Conservation (phyloP, 1,140 invertebrate species). For the Monomorium pharaonis region DNA sequence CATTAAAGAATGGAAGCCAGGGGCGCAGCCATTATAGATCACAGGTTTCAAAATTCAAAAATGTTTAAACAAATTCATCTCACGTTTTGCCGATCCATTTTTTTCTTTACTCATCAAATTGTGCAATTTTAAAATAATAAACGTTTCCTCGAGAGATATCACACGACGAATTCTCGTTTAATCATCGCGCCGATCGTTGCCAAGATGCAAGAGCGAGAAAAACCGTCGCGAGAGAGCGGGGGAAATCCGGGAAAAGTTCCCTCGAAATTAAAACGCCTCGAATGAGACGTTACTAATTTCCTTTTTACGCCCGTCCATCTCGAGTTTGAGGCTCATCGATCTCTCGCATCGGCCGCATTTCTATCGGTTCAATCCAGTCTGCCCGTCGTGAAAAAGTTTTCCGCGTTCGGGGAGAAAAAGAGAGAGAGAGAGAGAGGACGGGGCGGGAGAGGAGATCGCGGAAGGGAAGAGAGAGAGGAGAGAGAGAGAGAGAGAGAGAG, state of each 20-base stretch:
- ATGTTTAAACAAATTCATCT: background rate
- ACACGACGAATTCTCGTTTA: background rate
- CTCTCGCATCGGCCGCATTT: slow-evolving; percentile 23
- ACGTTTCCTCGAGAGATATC: background rate
- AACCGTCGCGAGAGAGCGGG: background rate
- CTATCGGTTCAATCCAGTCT: slow-evolving; percentile 50
- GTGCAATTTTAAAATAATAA: background rate
- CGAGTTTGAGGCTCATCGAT: slow-evolving; percentile 37
- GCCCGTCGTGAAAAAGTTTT: slow-evolving; percentile 35
- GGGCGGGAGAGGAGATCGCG: too few species aligned
- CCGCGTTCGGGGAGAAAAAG: slow-evolving; percentile 25
- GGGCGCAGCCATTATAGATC: background rate
- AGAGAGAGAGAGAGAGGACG: background rate
- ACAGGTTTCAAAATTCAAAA: background rate
- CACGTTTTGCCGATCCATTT: background rate
- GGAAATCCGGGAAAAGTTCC: slow-evolving; percentile 12
- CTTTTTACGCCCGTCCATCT: slow-evolving; percentile 12
- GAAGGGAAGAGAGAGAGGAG: background rate
- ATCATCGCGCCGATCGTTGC: background rate
- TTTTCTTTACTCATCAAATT: background rate
- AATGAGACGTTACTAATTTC: slow-evolving; percentile 49
- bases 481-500: background rate
- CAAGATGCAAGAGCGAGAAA: background rate
- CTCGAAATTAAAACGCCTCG: slow-evolving; percentile 25
- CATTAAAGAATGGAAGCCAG: slow-evolving; percentile 13